Percentiles rank a stretch among this genome's conserved stretches.
phyloP scores from a whole-genome alignment of 2,888 invertebrate species.

The Xylota sylvarum region DNA sequence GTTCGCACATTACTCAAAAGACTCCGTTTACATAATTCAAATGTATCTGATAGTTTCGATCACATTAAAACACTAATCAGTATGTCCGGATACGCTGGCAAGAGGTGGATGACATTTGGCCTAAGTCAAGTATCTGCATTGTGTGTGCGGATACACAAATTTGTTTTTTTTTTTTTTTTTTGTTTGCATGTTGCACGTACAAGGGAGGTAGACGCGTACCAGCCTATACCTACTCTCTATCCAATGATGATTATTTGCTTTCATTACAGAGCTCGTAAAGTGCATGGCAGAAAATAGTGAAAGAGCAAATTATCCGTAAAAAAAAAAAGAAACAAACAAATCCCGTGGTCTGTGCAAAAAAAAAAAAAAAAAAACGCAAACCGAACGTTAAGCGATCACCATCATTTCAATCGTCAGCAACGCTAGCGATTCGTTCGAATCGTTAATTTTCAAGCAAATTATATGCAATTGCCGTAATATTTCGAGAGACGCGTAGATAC shows the following conservation, averaged over 20 bases:
- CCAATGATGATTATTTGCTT: constrained; percentile 54
- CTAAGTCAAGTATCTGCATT: constrained; percentile 48
- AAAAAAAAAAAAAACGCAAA: constrained; percentile 28
- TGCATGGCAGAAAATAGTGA: constrained; percentile 59
- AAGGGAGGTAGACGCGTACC: constrained; percentile 34
- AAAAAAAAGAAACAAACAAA: constrained; percentile 4
- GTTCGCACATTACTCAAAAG: constrained; percentile 10
- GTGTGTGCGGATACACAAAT: constrained; percentile 3
- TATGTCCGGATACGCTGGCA: constrained; percentile 56
- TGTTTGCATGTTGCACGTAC: constrained; percentile 39
- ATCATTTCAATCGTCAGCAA: constrained; percentile 55
- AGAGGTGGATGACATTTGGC: constrained; percentile 74
- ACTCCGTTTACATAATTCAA: constrained; percentile 40
- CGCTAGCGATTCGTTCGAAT: constrained; percentile 48
- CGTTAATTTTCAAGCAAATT: constrained; percentile 65
- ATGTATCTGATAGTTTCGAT: constrained; percentile 56
- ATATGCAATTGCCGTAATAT: constrained; percentile 69
- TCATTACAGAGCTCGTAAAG: constrained; percentile 58
- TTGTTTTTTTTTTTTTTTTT: background rate
- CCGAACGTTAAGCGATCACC: constrained; percentile 36
- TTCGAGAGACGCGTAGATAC: constrained; percentile 48
- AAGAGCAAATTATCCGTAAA: constrained; percentile 63
- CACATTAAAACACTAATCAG: constrained; percentile 50
- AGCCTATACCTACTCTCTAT: constrained; percentile 5
- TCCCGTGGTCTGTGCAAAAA: constrained; percentile 18